Evolutionary conservation across 2,797 vertebrate species (phyloP).

Genomic region (Molossus alvarezi): DNA sequence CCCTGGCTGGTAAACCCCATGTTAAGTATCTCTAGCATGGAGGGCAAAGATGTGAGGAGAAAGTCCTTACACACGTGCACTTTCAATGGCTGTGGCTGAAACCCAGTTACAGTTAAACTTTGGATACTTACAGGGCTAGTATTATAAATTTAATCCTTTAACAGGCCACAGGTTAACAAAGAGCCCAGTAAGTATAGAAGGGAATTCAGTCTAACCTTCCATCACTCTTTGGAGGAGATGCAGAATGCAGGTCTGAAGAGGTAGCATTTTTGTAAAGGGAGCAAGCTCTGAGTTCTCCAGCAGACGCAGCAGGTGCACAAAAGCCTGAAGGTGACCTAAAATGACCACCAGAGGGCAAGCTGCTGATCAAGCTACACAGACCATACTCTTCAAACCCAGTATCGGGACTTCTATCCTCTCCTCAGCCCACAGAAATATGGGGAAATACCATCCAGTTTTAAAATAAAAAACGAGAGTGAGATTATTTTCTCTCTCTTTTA

Average conservation of each 20-base stretch:
- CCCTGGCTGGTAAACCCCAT: not conserved
- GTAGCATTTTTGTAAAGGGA: not conserved
- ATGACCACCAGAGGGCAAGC: constrained; percentile 10
- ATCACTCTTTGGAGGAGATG: not conserved
- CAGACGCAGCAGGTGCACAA: not conserved
- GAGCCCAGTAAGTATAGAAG: not conserved
- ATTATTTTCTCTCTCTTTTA: not conserved
- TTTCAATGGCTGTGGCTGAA: not conserved
- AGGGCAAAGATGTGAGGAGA: not conserved
- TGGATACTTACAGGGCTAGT: not conserved
- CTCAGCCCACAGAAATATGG: not conserved
- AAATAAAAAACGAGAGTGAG: not conserved
- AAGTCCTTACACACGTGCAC: not conserved
- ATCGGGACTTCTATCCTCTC: not conserved
- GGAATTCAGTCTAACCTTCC: not conserved
- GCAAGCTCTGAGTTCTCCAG: not conserved
- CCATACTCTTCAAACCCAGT: not conserved
- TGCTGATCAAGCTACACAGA: not conserved
- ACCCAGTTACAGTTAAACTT: not conserved
- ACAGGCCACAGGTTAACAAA: not conserved
- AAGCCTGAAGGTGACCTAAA: constrained; percentile 5
- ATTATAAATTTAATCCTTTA: not conserved
- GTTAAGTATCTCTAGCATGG: not conserved
- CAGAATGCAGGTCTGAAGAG: not conserved
- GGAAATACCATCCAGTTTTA: not conserved